phyloP scores from a whole-genome alignment of 2,797 vertebrate species.

The Coluber constrictor region DNA sequence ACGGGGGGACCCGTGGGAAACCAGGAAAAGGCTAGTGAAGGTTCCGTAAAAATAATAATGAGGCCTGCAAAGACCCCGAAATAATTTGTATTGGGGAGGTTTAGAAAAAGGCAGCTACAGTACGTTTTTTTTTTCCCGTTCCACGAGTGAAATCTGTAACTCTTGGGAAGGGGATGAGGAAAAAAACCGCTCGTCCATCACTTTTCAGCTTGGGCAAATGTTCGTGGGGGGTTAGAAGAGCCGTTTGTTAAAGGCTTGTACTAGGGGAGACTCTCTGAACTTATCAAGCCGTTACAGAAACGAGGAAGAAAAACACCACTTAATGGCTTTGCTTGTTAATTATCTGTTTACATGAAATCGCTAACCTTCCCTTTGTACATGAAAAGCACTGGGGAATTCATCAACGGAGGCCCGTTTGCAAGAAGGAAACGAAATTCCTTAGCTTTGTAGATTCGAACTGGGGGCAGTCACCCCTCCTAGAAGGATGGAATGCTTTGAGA shows the following conservation, averaged over 20 bases:
- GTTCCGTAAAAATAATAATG: background rate
- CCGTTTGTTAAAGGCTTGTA: background rate
- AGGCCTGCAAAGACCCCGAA: background rate
- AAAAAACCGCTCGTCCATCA: background rate
- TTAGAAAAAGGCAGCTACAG: background rate
- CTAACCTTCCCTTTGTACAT: background rate
- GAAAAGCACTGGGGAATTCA: background rate
- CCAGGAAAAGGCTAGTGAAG: background rate
- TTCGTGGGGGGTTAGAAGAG: background rate
- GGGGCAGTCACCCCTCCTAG: too few relatives aligned
- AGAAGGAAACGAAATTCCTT: background rate
- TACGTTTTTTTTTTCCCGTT: background rate
- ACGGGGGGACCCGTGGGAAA: background rate
- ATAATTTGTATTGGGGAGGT: background rate
- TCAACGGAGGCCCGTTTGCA: background rate
- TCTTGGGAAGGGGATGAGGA: background rate
- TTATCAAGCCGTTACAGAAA: background rate
- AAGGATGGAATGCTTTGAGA: too few relatives aligned
- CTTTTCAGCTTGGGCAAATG: background rate
- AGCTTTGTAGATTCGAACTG: background rate
- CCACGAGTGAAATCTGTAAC: background rate
- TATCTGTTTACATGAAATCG: background rate
- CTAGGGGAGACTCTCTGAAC: background rate
- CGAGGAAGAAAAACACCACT: background rate
- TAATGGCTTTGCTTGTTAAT: slow-evolving; percentile 20